Base-by-base conservation (phyloP, 2,113 vertebrate species). In the Silurus glanis region DNA sequence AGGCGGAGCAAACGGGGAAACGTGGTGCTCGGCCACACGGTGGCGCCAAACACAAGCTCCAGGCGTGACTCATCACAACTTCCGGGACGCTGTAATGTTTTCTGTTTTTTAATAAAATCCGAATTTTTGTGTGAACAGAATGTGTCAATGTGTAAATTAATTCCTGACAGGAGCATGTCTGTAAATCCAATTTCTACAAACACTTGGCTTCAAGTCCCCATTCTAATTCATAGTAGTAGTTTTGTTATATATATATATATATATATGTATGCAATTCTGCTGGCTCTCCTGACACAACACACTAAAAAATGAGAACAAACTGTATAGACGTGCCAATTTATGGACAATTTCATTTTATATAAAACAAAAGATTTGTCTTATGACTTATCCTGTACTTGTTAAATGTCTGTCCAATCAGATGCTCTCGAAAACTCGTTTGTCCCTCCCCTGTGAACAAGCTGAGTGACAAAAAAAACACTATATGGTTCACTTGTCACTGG, bases 1-100 rank as follows among this genome's bases (percentile, higher is more conserved):
- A 88, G 90, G 89, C 83, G 89, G 90, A 86, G 89, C 88, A 45
- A 81, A 37, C 1, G 12, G 4, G 49, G 55, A 21, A 66, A 21
- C 83, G 71, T 87, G 7, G 0, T 55, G 37, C 45, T 10, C n/a
- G n/a, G 56, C 9, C 67, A 71, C 28, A 69, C 12, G 16, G 67
- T 14, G 64, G 55, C 76, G 76, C 76, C 25, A 37, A 28, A 4
- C 5, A 25, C 75, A n/a, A 19, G 25, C 55, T 21, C 19, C 6
- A 76, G 71, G 47, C 4, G 47, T 1, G 9, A 49, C 51, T 25
- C 13, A 9, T 1, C 1, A 9, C 23, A 17, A 25, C 19, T 51
- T 74, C 71, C 71, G 5, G 47, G 47, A 23, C 71, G 51, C 37
- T 0, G 1, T 9, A 9, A 6, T 71, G 6, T 71, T 23, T n/a